Evolutionary conservation across 2,797 vertebrate genomes (phyloP).

Genomic region (Cynopterus sphinx): DNA sequence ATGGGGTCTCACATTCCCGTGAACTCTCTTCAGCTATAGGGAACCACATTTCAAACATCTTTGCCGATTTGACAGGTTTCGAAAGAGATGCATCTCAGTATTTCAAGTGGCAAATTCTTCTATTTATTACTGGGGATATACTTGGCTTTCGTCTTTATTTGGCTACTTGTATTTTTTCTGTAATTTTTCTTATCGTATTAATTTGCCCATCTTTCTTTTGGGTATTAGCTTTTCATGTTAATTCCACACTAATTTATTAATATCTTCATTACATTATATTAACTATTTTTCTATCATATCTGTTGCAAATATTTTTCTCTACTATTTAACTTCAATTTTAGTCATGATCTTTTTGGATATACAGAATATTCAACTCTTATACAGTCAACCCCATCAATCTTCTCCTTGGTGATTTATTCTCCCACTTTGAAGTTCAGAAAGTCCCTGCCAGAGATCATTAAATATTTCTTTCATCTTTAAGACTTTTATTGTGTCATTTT

Average conservation of each 20-base stretch:
- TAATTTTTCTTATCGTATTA: background rate
- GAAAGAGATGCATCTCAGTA: background rate
- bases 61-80: background rate
- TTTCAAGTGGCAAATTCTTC: background rate
- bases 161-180: background rate
- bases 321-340: conserved; percentile 12
- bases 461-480: conserved; percentile 62
- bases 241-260: background rate
- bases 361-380: background rate
- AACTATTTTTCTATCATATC: background rate
- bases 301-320: background rate
- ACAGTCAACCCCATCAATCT: background rate
- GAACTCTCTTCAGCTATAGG: background rate
- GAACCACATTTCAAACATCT: background rate
- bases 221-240: background rate
- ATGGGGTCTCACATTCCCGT: background rate
- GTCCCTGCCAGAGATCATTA: conserved; percentile 33
- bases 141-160: background rate
- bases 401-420: background rate
- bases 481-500: conserved; percentile 61
- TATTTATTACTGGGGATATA: background rate
- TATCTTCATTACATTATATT: background rate
- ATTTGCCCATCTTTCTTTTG: background rate
- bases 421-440: conserved; percentile 15
- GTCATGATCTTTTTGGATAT: background rate